Base-by-base conservation (phyloP, 2,113 vertebrate species). In the Mugil cephalus region DNA sequence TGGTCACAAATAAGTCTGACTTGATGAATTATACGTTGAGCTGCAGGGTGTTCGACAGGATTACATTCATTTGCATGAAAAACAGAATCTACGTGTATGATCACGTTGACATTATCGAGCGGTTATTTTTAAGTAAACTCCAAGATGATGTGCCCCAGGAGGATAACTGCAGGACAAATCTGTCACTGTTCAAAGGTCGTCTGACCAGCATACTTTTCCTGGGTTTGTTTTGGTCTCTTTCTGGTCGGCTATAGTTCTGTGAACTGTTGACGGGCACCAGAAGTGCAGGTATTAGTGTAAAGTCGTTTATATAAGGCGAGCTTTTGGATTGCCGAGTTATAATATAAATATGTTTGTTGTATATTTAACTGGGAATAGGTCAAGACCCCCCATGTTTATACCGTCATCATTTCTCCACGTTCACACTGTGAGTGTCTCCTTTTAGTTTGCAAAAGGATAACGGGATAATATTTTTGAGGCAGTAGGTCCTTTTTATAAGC, bases 231-330 rank as follows among this genome's bases (percentile, higher is more conserved):
- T 87, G 58, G 61, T 69, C 53, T 67, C 19, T 82, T 47, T 83
- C 66, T 58, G 77, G 69, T 68, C 12, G 40, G 19, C 50, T 76
- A 1, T 55, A 55, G 6, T 84, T 84, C 83, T 77, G 2, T 61
- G 83, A 89, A 89, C 47, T 88, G 90, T 87, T 89, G 81, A 74
- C 54, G 18, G 74, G n/a, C 40, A 78, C 48, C 7, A 40, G 56
- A 51, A 71, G 78, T 61, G n/a, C 70, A 77, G 30, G 15, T 38
- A 69, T 59, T 40, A 4, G 17, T 47, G 53, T 43, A 40, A 69
- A 54, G 48, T 21, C 60, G 50, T 42, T 42, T 50, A 51, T 14
- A 53, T 9, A 15, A 24, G 24, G 19, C 21, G 10, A 48, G 40
- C 39, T 42, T n/a, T 52, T 4, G 11, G n/a, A 45, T 63, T 55